Evolutionary conservation across 2,888 invertebrate species (phyloP).

Genomic region (Xestia sexstrigata): DNA sequence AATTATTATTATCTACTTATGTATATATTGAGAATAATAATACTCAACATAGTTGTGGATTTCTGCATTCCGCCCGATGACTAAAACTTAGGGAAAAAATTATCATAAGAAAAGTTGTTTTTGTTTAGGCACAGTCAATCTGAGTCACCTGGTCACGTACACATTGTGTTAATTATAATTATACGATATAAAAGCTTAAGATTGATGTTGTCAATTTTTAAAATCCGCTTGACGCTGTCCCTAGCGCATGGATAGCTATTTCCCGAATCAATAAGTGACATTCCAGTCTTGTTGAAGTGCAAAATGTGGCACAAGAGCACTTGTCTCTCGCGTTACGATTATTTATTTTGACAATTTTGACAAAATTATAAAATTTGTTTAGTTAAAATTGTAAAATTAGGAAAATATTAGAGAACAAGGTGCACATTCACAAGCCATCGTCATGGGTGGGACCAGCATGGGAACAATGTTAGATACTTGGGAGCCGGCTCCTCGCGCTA

Average conservation of each 20-base stretch:
- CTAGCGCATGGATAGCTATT: conserved; percentile 80
- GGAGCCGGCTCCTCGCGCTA: conserved; percentile 80
- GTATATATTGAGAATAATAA: conserved; percentile 89
- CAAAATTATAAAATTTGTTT: conserved; percentile 60
- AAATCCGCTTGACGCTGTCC: conserved; percentile 73
- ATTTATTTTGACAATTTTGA: conserved; percentile 51
- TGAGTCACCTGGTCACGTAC: conserved; percentile 79
- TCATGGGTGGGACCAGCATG: conserved; percentile 91
- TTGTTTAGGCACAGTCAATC: conserved; percentile 79
- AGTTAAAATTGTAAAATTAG: conserved; percentile 55
- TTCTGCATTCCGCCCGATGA: conserved; percentile 91
- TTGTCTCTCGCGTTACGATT: conserved; percentile 70
- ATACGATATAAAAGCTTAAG: conserved; percentile 68
- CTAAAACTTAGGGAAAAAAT: conserved; percentile 88
- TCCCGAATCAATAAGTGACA: conserved; percentile 88
- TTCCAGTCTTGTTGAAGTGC: conserved; percentile 90
- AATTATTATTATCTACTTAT: conserved; percentile 86
- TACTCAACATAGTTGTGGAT: conserved; percentile 91
- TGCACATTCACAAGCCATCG: conserved; percentile 88
- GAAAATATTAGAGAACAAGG: conserved; percentile 70
- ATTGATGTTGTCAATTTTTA: conserved; percentile 77
- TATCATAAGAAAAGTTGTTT: conserved; percentile 84
- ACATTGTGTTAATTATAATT: conserved; percentile 74
- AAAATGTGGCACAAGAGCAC: conserved; percentile 76
- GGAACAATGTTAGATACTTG: conserved; percentile 90